phyloP scores from a whole-genome alignment of 2,888 invertebrate genomes.

The Oxystoma pomonae region DNA sequence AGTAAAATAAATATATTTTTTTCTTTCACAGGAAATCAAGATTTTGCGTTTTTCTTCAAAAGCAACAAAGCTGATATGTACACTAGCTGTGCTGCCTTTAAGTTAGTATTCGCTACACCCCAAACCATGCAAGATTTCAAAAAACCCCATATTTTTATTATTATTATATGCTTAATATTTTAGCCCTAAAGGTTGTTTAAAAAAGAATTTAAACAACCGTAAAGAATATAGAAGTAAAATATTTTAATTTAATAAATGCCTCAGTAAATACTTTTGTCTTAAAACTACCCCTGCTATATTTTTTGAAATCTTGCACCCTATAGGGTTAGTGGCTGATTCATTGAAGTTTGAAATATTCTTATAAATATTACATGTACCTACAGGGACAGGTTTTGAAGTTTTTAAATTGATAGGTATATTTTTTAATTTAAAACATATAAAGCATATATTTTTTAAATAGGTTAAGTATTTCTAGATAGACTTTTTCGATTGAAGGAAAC shows the following conservation, averaged over 20 bases:
- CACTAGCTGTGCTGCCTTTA: too few species aligned
- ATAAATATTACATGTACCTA: neutral
- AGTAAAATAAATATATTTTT: too few species aligned
- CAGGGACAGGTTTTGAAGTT: neutral
- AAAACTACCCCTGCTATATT: neutral
- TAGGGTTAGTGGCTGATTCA: neutral
- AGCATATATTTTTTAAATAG: neutral
- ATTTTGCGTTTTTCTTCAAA: too few species aligned
- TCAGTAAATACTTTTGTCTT: neutral
- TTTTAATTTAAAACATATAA: neutral
- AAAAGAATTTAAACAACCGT: too few species aligned
- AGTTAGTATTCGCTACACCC: too few species aligned
- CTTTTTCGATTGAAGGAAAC: constrained; percentile 23
- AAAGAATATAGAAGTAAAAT: too few species aligned
- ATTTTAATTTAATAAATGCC: neutral
- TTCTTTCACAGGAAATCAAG: too few species aligned
- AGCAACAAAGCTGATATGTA: too few species aligned
- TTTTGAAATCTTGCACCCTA: neutral
- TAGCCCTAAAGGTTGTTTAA: too few species aligned
- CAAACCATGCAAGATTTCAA: too few species aligned
- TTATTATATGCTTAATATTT: too few species aligned
- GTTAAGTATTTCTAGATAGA: neutral
- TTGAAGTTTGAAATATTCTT: neutral
- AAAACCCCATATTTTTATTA: too few species aligned
- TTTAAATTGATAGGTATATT: neutral